These are phyloP conservation scores for Apamea epomidion DNA, from an alignment of 2,888 invertebrate species.

Conservation along the genomic window DNA sequence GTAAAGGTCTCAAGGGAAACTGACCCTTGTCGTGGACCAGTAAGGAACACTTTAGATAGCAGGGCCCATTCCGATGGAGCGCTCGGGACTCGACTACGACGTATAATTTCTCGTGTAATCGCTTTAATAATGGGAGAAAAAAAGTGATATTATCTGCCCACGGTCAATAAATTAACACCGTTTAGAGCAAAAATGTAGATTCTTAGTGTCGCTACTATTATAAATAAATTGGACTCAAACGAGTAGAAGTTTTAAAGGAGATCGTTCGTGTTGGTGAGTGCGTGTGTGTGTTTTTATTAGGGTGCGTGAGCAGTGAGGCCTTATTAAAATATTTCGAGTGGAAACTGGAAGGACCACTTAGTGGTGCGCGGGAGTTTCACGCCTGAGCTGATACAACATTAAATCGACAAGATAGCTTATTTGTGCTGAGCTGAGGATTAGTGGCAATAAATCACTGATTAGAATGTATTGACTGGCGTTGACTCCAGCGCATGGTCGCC, in stretches of 20 bases:
- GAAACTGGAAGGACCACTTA: slow-evolving; percentile 91
- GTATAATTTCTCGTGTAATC: slow-evolving; percentile 91
- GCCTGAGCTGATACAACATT: slow-evolving; percentile 90
- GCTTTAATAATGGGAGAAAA: slow-evolving; percentile 90
- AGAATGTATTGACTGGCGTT: slow-evolving; percentile 90
- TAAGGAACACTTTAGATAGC: slow-evolving; percentile 72
- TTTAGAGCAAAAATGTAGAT: slow-evolving; percentile 91
- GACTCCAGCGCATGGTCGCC: slow-evolving; percentile 84
- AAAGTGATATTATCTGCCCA: slow-evolving; percentile 91
- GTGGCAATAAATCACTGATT: slow-evolving; percentile 90
- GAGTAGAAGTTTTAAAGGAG: slow-evolving; percentile 80
- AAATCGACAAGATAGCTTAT: slow-evolving; percentile 91
- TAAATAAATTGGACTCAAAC: slow-evolving; percentile 86
- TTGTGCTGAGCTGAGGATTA: slow-evolving; percentile 90
- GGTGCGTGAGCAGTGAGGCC: slow-evolving; percentile 90
- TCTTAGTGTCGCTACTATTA: slow-evolving; percentile 90
- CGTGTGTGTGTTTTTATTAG: slow-evolving; percentile 89
- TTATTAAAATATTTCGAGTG: slow-evolving; percentile 91
- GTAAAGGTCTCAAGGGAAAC: slow-evolving; percentile 66
- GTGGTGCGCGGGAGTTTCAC: slow-evolving; percentile 90
- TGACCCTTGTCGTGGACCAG: slow-evolving; percentile 61
- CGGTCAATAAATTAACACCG: slow-evolving; percentile 91
- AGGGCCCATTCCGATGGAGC: slow-evolving; percentile 72
- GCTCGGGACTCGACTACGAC: slow-evolving; percentile 85
- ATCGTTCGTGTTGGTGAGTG: slow-evolving; percentile 80